Base-by-base conservation (phyloP, 2,113 vertebrate species). In the Serinus canaria region DNA sequence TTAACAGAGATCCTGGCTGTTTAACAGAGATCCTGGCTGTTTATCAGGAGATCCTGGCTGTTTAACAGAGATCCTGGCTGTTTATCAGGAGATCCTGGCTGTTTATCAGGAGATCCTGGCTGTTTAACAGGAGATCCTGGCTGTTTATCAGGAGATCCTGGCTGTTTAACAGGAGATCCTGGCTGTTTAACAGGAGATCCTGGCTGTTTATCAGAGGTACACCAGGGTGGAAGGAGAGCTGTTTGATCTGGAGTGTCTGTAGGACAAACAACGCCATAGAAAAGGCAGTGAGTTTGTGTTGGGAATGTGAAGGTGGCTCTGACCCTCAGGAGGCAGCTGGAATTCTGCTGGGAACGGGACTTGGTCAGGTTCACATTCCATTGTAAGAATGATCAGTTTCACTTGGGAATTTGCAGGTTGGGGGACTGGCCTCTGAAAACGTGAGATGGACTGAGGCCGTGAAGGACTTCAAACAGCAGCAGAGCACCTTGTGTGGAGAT, bases 401-500 rank as follows among this genome's bases (percentile, higher is more conserved):
- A 20, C 66, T 68, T 80, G 83, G 88, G 52, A 46, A 56, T 92
- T 89, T 83, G 27, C 73, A 99, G 99, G 99, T 99, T 58, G 98
- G 99, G 52, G 99, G 99, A 9, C 98, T 99, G 0, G 97, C 98
- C 16, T 99, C 99, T 7, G 99, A 99, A 96, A 99, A 99, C 0
- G 97, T 99, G 81, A 98, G 99, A 59, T 99, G 99, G 99, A 98
- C 98, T 2, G 99, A 99, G 95, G 98, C 99, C 0, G 97, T 99
- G 67, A 95, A 98, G 91, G 98, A 83, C 92, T 99, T 99, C 92
- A 98, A 93, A 74, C 95, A 94, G 31, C 99, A 99, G 94, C 98
- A 98, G 97, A 98, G 97, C 76, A 99, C 98, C 3, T 95, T 99
- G 39, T 99, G 99, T 76, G 99, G 99, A 25, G 99, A 99, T 7